Evolutionary conservation across 2,888 invertebrate genomes (phyloP).

Genomic region (Leucozona laternaria): DNA sequence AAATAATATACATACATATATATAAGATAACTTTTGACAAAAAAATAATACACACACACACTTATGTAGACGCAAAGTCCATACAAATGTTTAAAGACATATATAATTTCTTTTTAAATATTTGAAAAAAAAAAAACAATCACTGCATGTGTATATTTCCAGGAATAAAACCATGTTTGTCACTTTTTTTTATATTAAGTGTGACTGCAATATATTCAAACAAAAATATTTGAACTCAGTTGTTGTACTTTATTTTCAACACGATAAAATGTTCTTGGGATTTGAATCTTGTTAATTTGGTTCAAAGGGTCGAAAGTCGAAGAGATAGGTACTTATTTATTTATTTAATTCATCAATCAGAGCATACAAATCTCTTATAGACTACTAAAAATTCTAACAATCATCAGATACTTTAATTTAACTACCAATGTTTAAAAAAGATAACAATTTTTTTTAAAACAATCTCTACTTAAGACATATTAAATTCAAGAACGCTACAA

Average conservation of each 20-base stretch:
- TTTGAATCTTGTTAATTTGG: too few relatives aligned
- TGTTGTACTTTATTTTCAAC: conserved; percentile 7
- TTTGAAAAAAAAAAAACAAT: conserved; percentile 40
- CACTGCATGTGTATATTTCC: conserved; percentile 46
- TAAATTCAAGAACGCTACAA: neutral
- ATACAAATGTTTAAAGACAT: conserved; percentile 25
- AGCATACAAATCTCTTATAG: too few relatives aligned
- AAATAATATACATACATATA: conserved; percentile 27
- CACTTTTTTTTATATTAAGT: conserved; percentile 55
- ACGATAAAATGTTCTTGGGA: neutral
- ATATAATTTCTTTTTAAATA: conserved; percentile 26
- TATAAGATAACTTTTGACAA: conserved; percentile 26
- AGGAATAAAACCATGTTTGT: conserved; percentile 51
- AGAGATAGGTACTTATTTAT: too few relatives aligned
- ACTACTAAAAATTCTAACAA: too few relatives aligned
- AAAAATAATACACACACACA: conserved; percentile 11
- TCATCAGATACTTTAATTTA: too few relatives aligned
- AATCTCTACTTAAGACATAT: neutral
- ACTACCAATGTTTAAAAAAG: too few relatives aligned
- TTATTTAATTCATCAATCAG: too few relatives aligned
- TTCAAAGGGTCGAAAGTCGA: too few relatives aligned
- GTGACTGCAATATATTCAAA: conserved; percentile 65
- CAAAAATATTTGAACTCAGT: neutral
- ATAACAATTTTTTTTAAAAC: neutral
- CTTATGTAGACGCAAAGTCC: conserved; percentile 6